Conservation (phyloP, 2,113 vertebrate species). For the Dascyllus trimaculatus region DNA sequence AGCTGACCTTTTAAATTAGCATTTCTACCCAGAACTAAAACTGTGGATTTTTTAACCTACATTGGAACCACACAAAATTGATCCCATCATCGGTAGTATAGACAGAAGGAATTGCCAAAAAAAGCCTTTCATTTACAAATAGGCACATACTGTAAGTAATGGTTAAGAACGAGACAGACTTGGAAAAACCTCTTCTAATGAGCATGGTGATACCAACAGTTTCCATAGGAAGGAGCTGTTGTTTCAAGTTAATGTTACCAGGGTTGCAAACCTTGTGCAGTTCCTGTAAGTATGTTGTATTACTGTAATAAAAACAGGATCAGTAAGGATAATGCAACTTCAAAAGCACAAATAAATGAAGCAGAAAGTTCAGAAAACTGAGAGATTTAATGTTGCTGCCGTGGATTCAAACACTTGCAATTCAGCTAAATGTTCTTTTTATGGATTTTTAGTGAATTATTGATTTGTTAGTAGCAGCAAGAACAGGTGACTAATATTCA, state of each 20-base stretch:
- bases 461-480: conserved; percentile 4
- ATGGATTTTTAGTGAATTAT: background rate
- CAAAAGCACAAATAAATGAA: background rate
- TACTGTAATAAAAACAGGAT: background rate
- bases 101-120: background rate
- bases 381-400: background rate
- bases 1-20: too few species aligned
- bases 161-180: background rate
- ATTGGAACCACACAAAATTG: too few species aligned
- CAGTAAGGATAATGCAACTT: background rate
- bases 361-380: background rate
- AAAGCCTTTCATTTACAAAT: background rate
- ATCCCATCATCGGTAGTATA: background rate
- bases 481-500: background rate
- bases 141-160: background rate
- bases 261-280: background rate
- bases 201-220: background rate
- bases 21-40: too few species aligned
- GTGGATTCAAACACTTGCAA: background rate
- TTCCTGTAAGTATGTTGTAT: background rate
- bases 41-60: too few species aligned
- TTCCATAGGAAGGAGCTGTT: conserved; percentile 44
- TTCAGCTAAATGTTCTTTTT: background rate
- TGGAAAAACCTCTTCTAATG: background rate
- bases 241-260: background rate